Percentiles rank a stretch among this genome's conserved stretches.
phyloP scores from a whole-genome alignment of 2,888 invertebrate species.

The Tetrapedia diversipes region DNA sequence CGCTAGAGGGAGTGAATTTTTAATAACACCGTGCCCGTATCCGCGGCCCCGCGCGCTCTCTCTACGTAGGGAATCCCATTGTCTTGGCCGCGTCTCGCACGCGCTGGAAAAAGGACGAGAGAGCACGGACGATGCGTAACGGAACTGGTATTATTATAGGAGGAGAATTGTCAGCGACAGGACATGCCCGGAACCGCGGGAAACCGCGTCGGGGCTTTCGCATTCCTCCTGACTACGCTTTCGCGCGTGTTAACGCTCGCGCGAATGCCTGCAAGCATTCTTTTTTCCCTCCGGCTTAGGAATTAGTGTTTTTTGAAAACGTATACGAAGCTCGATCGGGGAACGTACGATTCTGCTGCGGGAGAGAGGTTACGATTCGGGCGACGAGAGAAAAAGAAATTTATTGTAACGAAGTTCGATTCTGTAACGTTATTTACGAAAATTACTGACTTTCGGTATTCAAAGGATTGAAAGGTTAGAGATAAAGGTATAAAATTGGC shows the following conservation, averaged over 20 bases:
- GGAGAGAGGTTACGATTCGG: too few relatives aligned
- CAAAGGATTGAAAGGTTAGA: too few relatives aligned
- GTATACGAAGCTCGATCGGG: too few relatives aligned
- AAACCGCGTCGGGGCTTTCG: constrained; percentile 16
- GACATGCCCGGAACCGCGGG: constrained; percentile 41
- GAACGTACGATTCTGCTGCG: too few relatives aligned
- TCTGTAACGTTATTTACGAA: too few relatives aligned
- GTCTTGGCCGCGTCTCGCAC: constrained; percentile 72
- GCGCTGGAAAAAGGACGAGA: constrained; percentile 66
- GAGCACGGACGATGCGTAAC: constrained; percentile 60
- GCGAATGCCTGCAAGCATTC: too few relatives aligned
- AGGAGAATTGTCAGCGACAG: constrained; percentile 69
- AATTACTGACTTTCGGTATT: too few relatives aligned
- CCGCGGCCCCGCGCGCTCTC: constrained; percentile 68
- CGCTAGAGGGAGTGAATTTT: constrained; percentile 81
- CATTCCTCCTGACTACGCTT: not conserved
- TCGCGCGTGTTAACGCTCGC: not conserved
- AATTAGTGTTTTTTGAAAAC: too few relatives aligned
- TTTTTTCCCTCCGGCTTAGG: too few relatives aligned
- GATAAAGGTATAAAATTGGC: too few relatives aligned
- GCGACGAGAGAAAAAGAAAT: too few relatives aligned
- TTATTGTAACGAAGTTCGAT: too few relatives aligned
- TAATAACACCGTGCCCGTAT: constrained; percentile 81
- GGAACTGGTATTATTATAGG: constrained; percentile 72
- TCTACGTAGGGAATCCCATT: constrained; percentile 73